Evolutionary conservation across 1,140 invertebrate species (phyloP), one percentile per base, ranked within the genome.

Genomic region (Drosophila triauraria): DNA sequence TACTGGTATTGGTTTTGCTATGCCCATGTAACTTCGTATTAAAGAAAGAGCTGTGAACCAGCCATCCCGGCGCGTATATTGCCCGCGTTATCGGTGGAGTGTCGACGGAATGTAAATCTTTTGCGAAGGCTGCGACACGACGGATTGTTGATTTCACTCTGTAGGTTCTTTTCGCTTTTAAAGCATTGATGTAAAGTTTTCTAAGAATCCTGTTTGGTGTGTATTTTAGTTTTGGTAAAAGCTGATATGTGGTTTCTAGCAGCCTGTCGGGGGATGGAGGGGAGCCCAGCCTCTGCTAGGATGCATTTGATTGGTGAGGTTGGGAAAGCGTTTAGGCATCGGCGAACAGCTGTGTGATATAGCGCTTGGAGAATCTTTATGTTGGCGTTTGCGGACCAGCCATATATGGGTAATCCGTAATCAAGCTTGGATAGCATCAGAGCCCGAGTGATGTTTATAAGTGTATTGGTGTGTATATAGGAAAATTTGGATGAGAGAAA

Each of bases 281-380:
- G 30, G 1, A 47, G 27, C 4, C 58, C 58, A 6, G 58, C 9
- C 17, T 60, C 13, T n/a, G 30, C 58, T n/a, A 60, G 10, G 42
- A 60, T 47, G 4, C 30, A 38, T 27, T 43, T 27, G 3, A 42
- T 59, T 4, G 27, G 27, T 27, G 46, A 68, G 6, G 54, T 43
- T 9, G 46, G 46, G 1, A 68, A 50, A 7, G 54, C 27, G 47
- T 59, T 68, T 9, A 68, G 38, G n/a, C 53, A 50, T 5, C 38
- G 56, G 3, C 46, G 23, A 30, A 43, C 54, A 42, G 46, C 46
- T 27, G 35, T 15, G 27, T 68, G 54, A 17, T 68, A 58, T 35
- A 46, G 12, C 5, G 12, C 13, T 50, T 43, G 23, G 8, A 58
- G n/a, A 43, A 48, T 20, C 8, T 51, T 68, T 6, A 27, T 27